phyloP scores from a whole-genome alignment of 2,797 vertebrate genomes.

The Phalloptychus januarius region DNA sequence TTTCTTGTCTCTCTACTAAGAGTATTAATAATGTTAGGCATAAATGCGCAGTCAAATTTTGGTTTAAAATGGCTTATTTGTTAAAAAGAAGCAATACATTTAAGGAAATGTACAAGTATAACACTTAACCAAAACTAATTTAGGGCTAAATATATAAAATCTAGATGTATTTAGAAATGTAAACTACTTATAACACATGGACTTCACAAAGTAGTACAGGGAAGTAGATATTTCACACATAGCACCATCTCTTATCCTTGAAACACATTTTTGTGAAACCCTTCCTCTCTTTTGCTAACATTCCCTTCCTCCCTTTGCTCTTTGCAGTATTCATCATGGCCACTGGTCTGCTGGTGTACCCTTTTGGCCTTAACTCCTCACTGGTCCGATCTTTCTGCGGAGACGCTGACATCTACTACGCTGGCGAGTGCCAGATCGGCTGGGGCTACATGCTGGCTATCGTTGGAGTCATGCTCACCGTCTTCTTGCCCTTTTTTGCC shows the following conservation, averaged over 20 bases:
- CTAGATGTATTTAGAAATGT: background rate
- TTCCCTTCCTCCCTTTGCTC: conserved; percentile 2
- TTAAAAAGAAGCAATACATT: background rate
- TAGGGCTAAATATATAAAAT: background rate
- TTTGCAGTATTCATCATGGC: conserved; percentile 93
- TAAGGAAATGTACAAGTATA: background rate
- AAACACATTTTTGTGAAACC: background rate
- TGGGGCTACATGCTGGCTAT: conserved; percentile 97
- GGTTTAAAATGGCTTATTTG: background rate
- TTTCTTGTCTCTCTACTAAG: background rate
- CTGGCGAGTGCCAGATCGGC: conserved; percentile 92
- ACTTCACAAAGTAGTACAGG: background rate
- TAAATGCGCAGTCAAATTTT: background rate
- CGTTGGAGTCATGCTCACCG: conserved; percentile 93
- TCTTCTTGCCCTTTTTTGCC: conserved; percentile 95
- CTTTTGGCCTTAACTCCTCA: conserved; percentile 91
- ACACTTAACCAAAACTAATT: background rate
- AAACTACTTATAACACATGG: background rate
- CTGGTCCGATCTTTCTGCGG: conserved; percentile 91
- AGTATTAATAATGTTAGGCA: background rate
- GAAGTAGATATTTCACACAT: background rate
- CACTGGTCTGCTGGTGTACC: conserved; percentile 91
- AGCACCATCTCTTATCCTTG: background rate
- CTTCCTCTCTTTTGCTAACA: conserved; percentile 6
- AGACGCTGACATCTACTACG: conserved; percentile 90